These are phyloP conservation scores for Aelia acuminata DNA, from an alignment of 2,888 invertebrate species.

Conservation along the genomic window DNA sequence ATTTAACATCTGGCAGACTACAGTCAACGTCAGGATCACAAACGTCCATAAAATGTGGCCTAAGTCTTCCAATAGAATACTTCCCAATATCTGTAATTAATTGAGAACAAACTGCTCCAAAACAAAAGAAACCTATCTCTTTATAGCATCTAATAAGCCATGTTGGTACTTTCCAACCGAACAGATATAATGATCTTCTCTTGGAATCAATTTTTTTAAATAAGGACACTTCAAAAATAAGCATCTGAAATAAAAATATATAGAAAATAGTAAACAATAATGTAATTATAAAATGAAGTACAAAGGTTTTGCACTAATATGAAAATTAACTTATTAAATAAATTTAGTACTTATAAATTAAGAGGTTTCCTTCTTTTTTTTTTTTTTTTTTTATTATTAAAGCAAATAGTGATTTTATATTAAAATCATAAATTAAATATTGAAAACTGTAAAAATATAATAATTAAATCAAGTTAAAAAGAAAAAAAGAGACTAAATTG, in stretches of 20 bases:
- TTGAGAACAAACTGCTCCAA: constrained; percentile 88
- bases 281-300: no score
- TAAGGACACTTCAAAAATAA: constrained; percentile 58
- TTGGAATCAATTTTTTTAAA: constrained; percentile 48
- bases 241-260: constrained; percentile 61
- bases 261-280: neutral
- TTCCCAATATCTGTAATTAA: constrained; percentile 93
- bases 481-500: no score
- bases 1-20: constrained; percentile 71
- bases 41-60: constrained; percentile 94
- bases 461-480: no score
- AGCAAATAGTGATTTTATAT: no score
- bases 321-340: no score
- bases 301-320: no score
- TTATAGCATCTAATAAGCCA: constrained; percentile 84
- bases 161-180: constrained; percentile 77
- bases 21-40: constrained; percentile 85
- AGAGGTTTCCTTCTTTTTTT: no score
- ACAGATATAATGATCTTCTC: constrained; percentile 55
- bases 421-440: no score
- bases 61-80: constrained; percentile 90
- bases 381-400: no score
- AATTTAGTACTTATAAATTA: no score
- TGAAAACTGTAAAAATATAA: no score
- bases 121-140: constrained; percentile 85